These are phyloP conservation scores for Ptiloglossa arizonensis DNA, from an alignment of 1,140 invertebrate genomes.

Conservation along the genomic window DNA sequence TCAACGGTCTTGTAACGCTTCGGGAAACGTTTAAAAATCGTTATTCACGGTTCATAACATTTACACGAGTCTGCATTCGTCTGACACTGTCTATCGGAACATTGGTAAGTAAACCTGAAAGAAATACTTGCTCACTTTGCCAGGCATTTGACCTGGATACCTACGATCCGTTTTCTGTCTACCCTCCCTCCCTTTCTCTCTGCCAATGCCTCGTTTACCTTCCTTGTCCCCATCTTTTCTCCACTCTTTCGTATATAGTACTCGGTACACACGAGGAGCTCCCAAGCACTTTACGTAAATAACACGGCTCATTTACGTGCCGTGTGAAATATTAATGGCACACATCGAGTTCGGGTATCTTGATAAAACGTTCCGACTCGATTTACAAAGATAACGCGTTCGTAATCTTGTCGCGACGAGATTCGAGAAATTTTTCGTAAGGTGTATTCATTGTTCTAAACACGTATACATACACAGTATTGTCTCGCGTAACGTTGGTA, in stretches of 20 bases:
- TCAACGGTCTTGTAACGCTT: background rate
- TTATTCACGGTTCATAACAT: conserved; percentile 4
- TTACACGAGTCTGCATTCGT: conserved; percentile 7
- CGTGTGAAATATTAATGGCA: conserved; percentile 34
- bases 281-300: conserved; percentile 34
- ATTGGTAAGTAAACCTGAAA: conserved; percentile 40
- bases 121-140: conserved; percentile 27
- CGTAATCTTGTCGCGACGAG: background rate
- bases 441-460: no score
- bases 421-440: background rate
- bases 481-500: no score
- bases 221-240: conserved; percentile 12
- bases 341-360: background rate
- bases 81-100: background rate
- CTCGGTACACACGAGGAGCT: conserved; percentile 15
- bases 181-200: conserved; percentile 14
- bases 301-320: conserved; percentile 21
- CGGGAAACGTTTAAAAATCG: background rate
- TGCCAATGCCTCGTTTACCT: conserved; percentile 3
- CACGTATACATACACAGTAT: no score
- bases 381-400: background rate
- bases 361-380: background rate
- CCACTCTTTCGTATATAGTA: background rate
- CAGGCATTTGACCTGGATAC: conserved; percentile 43
- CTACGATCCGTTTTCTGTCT: conserved; percentile 33